Evolutionary conservation across 2,888 invertebrate species (phyloP), one percentile per base, ranked within the genome.

Genomic region (Erebia ligea): DNA sequence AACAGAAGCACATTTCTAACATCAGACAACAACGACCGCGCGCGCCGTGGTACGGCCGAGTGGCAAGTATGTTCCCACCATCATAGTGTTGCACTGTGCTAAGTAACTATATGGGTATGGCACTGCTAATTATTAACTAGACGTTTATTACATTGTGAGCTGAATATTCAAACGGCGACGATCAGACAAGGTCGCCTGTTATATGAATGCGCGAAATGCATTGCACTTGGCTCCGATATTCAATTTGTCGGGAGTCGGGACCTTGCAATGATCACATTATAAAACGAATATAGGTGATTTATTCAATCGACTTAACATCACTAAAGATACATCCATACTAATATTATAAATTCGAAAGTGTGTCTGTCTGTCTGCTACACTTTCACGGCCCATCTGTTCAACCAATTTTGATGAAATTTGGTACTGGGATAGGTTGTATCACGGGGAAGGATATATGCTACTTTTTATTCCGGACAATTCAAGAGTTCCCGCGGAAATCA

Each of bases 111-210:
- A 34, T 63, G 61, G 67, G 65, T 58, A 45, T 34, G 61, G 64
- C 64, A 52, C 34, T n/a, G 19, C 62, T 48, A 62, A 62, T 62
- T 72, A 72, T 69, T 34, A 34, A 34, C 34, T 72, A 64, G 58
- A 67, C 54, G 52, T 69, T 45, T 67, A 69, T 59, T 67, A 56
- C 57, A 62, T 62, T 62, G 62, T 58, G 67, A 48, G 52, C 63
- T 57, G 67, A 72, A 70, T 72, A 59, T 70, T 69, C 70, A 69
- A 67, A 67, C 54, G 40, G 45, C 59, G 62, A 62, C 59, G 42
- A 42, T 42, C 40, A 3, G 58, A 63, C 69, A 59, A 72, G 64
- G 64, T 40, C 69, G 50, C 34, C 17, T n/a, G 52, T 65, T 67
- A 70, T 64, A 54, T 65, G 67, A 70, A n/a, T 52, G 34, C n/a